phyloP scores from a whole-genome alignment of 2,797 vertebrate genomes.

The Megalops cyprinoides region DNA sequence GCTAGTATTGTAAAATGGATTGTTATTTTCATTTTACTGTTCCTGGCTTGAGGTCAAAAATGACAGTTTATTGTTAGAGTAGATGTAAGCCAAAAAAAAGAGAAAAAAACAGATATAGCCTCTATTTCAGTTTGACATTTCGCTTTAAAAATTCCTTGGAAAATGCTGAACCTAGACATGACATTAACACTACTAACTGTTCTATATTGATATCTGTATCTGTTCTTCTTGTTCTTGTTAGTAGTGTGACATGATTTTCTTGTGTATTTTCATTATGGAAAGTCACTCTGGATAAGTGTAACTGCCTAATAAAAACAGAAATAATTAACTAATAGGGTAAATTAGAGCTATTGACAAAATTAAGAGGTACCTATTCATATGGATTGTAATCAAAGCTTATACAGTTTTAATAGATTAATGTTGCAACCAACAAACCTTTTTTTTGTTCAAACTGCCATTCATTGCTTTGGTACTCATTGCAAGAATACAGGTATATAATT shows the following conservation, averaged over 20 bases:
- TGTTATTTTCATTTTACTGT: not conserved
- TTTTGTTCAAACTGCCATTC: no score
- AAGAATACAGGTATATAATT: no score
- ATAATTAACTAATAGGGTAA: not conserved
- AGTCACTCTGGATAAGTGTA: not conserved
- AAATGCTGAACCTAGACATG: not conserved
- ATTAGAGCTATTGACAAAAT: not conserved
- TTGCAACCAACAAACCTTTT: no score
- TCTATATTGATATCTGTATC: not conserved
- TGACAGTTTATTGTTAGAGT: no score
- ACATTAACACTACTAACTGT: not conserved
- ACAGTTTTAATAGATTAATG: no score
- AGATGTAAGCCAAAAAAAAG: not conserved
- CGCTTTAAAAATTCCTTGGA: not conserved
- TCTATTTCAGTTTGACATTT: not conserved
- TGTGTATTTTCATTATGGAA: not conserved
- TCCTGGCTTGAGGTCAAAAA: no score
- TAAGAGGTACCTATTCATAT: no score
- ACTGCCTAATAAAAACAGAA: not conserved
- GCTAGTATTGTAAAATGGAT: not conserved
- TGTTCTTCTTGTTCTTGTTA: not conserved
- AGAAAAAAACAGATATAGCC: not conserved
- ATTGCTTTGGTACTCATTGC: no score
- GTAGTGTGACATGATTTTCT: not conserved
- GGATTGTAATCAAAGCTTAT: no score